phyloP scores from a whole-genome alignment of 1,140 invertebrate species.

The Listronotus oregonensis region DNA sequence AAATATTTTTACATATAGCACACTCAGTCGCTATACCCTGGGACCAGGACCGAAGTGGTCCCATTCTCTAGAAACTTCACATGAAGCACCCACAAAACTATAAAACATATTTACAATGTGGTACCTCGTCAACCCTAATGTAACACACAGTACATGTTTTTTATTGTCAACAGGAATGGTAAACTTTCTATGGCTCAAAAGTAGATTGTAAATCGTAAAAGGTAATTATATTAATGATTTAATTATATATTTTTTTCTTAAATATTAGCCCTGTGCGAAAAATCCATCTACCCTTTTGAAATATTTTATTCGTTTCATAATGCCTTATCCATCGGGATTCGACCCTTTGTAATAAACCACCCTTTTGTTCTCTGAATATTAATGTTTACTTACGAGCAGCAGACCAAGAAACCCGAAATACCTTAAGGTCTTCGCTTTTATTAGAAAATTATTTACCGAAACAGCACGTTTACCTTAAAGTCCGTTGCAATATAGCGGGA shows the following conservation, averaged over 20 bases:
- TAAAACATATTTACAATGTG: too few relatives aligned
- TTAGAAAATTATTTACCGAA: slow-evolving; percentile 35
- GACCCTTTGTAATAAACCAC: slow-evolving; percentile 34
- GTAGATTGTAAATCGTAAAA: too few relatives aligned
- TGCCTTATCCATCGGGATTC: slow-evolving; percentile 32
- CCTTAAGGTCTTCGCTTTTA: slow-evolving; percentile 30
- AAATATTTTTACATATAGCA: too few relatives aligned
- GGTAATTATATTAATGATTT: too few relatives aligned
- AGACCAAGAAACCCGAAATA: slow-evolving; percentile 26
- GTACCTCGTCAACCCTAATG: too few relatives aligned
- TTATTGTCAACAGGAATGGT: too few relatives aligned
- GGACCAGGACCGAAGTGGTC: too few relatives aligned
- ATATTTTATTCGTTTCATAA: slow-evolving; percentile 33
- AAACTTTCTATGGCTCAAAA: too few relatives aligned
- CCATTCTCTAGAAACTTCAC: too few relatives aligned
- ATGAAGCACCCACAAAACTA: too few relatives aligned
- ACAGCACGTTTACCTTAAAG: slow-evolving; percentile 20
- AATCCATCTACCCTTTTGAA: neutral
- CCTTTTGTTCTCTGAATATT: slow-evolving; percentile 23
- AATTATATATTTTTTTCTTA: neutral
- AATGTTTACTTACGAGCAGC: slow-evolving; percentile 27
- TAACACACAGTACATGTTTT: too few relatives aligned
- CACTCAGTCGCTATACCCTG: too few relatives aligned
- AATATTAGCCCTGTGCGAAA: neutral
- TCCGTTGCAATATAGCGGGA: slow-evolving; percentile 13